Percentiles rank a stretch among this genome's conserved stretches.
phyloP scores from a whole-genome alignment of 2,113 vertebrate genomes.

The Atlantisia rogersi region DNA sequence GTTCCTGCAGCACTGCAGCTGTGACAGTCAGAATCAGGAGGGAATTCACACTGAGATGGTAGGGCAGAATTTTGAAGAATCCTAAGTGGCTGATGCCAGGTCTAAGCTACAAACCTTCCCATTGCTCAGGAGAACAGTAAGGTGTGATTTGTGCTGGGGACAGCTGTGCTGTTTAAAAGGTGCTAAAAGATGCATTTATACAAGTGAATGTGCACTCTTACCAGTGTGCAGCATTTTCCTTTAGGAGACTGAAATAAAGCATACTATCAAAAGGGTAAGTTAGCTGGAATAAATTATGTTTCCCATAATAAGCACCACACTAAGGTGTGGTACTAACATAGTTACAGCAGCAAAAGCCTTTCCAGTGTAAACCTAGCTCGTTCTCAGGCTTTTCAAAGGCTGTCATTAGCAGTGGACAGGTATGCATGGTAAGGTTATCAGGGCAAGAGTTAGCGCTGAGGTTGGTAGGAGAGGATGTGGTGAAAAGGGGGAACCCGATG shows the following conservation, averaged over 20 bases:
- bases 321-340: too few species aligned
- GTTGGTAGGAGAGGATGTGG: not conserved
- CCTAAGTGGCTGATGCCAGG: not conserved
- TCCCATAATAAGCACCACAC: not conserved
- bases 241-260: not conserved
- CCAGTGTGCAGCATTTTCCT: not conserved
- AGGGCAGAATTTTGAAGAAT: not conserved
- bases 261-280: not conserved
- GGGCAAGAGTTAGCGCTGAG: not conserved
- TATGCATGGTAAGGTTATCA: fast-evolving
- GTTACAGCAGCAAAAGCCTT: not conserved
- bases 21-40: not conserved
- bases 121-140: not conserved
- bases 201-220: not conserved
- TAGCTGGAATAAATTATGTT: not conserved
- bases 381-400: not conserved
- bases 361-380: not conserved
- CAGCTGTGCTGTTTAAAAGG: constrained; percentile 2
- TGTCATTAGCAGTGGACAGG: not conserved
- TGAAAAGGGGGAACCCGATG: not conserved
- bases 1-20: not conserved
- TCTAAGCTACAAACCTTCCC: not conserved
- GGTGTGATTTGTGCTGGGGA: not conserved
- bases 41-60: not conserved
- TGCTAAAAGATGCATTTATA: constrained; percentile 6